Conservation (phyloP, 2,797 vertebrate genomes). For the Otolemur crassicaudatus region DNA sequence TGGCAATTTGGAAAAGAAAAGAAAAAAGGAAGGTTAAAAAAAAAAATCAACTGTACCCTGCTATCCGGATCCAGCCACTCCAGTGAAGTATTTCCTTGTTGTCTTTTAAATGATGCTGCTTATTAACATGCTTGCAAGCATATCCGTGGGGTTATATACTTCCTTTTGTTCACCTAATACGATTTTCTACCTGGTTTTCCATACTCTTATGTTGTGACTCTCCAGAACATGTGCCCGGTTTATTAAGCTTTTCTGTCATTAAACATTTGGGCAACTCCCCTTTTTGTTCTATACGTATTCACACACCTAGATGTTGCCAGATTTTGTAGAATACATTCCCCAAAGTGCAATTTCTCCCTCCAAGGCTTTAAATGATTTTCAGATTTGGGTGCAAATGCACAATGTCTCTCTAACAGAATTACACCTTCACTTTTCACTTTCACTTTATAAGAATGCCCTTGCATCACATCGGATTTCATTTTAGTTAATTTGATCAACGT, state of each 20-base stretch:
- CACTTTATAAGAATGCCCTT: background rate
- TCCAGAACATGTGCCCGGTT: background rate
- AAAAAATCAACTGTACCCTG: background rate
- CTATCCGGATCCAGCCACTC: background rate
- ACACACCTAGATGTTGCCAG: background rate
- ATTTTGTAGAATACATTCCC: background rate
- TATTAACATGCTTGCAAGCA: background rate
- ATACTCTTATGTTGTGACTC: background rate
- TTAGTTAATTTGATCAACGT: background rate
- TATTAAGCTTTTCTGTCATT: background rate
- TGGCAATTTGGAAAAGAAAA: constrained; percentile 57
- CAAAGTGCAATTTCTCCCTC: background rate
- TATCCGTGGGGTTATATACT: rapidly evolving
- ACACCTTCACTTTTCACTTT: background rate
- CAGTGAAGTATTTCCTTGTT: background rate
- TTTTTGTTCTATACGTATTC: background rate
- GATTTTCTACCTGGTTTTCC: background rate
- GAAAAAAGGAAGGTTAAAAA: background rate
- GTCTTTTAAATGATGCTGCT: background rate
- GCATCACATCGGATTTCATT: background rate
- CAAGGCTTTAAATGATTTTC: background rate
- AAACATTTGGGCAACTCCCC: background rate
- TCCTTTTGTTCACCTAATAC: background rate
- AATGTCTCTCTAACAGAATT: background rate
- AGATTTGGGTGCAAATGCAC: background rate